Conservation (phyloP, 2,888 invertebrate species). For the Harpalus rubripes region DNA sequence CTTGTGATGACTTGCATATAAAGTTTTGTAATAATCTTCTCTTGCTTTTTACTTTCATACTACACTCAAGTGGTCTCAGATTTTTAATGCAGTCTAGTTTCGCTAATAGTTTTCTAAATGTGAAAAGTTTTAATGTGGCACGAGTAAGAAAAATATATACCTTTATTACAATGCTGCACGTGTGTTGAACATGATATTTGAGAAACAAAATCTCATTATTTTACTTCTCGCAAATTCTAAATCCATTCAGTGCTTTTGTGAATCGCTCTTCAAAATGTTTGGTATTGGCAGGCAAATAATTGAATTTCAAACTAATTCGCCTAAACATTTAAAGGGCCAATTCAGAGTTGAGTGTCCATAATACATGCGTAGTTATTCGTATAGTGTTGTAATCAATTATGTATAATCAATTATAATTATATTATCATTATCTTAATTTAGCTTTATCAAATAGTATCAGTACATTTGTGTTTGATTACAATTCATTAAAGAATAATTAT, state of each 20-base stretch:
- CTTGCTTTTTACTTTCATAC: background rate
- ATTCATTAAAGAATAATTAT: no score
- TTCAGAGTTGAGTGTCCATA: background rate
- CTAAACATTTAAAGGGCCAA: background rate
- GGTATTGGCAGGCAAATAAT: conserved; percentile 18
- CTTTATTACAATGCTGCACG: background rate
- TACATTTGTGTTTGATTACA: no score
- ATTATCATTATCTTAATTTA: no score
- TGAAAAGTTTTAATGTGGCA: conserved; percentile 33
- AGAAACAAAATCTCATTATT: background rate
- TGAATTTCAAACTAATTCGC: conserved; percentile 17
- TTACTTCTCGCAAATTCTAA: background rate
- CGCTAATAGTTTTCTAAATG: conserved; percentile 27
- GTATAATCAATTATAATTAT: no score
- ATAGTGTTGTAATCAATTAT: no score
- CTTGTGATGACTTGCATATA: background rate
- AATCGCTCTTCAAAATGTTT: background rate
- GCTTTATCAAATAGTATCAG: no score
- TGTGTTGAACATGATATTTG: background rate
- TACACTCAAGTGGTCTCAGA: conserved; percentile 4
- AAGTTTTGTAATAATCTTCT: conserved; percentile 16
- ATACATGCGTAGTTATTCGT: background rate
- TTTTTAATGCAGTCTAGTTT: conserved; percentile 37
- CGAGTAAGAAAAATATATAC: conserved; percentile 1
- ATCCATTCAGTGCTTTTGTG: background rate